Base-by-base conservation (phyloP, 2,797 vertebrate genomes). In the Graptemys geographica region DNA sequence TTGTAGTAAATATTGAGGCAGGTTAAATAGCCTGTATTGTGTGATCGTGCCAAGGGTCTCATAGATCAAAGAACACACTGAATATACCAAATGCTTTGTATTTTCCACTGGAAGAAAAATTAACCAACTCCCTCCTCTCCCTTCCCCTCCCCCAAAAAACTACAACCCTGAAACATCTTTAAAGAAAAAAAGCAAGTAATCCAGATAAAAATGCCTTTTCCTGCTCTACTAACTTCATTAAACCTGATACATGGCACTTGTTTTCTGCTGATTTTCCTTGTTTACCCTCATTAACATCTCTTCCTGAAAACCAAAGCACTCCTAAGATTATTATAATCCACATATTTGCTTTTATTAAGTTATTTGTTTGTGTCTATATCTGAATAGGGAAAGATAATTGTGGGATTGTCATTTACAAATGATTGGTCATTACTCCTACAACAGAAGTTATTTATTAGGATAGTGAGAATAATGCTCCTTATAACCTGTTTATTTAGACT, bases 321-420 rank as follows among this genome's bases (percentile, higher is more conserved):
- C 87, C 84, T 86, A 59, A 83, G 44, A 5, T 33, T 87, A 33
- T 57, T 94, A 86, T 92, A 91, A 92, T 88, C 89, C 91, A 83
- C 81, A 57, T n/a, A 10, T 4, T 94, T 95, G 82, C 44, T 84
- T 90, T 90, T 56, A 85, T 84, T 95, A 76, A 94, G 56, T 76
- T 94, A 97, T 97, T 96, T 97, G 95, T 96, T 94, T 95, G 16
- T 90, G 81, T 83, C 80, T 92, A 79, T 82, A 12, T 90, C 88
- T 93, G 90, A 94, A 95, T 57, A 87, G 49, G 51, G 87, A 81
- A 95, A 78, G 59, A 74, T 90, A 96, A 96, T 96, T 87, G 84
- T 74, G 72, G 72, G 49, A 89, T 81, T 94, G 83, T 81, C 55
- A 93, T 95, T 96, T 96, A 95, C 91, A 97, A 98, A 96, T 94